A percentile compares a stretch with the other conserved stretches of the same genome.
These are phyloP conservation scores for Eulemur rufifrons DNA, from an alignment of 2,113 vertebrate species.

Conservation along the genomic window DNA sequence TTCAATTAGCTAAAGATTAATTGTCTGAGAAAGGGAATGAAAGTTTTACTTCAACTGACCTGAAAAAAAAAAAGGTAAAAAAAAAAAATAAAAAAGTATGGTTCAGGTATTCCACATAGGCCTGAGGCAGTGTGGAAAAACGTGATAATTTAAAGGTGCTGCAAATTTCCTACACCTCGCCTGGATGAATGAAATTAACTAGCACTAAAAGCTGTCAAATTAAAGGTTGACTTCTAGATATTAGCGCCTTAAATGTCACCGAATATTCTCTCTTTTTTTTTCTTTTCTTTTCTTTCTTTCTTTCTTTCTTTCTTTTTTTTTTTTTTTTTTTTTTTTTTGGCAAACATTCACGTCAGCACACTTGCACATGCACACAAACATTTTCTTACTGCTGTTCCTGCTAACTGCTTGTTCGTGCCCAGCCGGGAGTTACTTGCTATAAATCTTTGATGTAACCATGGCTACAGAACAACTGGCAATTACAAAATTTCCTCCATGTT, in stretches of 20 bases:
- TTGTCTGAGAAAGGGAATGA: slow-evolving; percentile 87
- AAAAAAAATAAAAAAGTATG: slow-evolving; percentile 71
- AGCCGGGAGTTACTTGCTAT: slow-evolving; percentile 83
- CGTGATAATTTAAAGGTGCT: slow-evolving; percentile 88
- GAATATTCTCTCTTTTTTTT: slow-evolving; percentile 80
- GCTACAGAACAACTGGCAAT: slow-evolving; percentile 89
- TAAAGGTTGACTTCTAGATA: slow-evolving; percentile 91
- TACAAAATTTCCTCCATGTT: slow-evolving; percentile 86
- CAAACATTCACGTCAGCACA: slow-evolving; percentile 81
- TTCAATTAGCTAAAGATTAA: slow-evolving; percentile 89
- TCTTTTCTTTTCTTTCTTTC: background rate
- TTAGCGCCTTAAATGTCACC: slow-evolving; percentile 90
- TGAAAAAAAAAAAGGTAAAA: slow-evolving; percentile 72
- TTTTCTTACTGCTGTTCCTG: slow-evolving; percentile 83
- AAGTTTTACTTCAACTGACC: slow-evolving; percentile 88
- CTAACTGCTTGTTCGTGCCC: slow-evolving; percentile 88
- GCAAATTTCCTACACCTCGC: slow-evolving; percentile 86
- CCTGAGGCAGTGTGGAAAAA: slow-evolving; percentile 85
- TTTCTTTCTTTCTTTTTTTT: background rate
- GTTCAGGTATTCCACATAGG: slow-evolving; percentile 85
- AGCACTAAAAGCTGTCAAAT: slow-evolving; percentile 91
- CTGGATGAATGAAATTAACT: slow-evolving; percentile 89
- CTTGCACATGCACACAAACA: slow-evolving; percentile 86
- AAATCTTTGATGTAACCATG: slow-evolving; percentile 90
- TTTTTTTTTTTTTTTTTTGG: slow-evolving; percentile 74